These are phyloP conservation scores for Phalacrocorax aristotelis DNA, from an alignment of 2,113 vertebrate genomes.

Conservation along the genomic window DNA sequence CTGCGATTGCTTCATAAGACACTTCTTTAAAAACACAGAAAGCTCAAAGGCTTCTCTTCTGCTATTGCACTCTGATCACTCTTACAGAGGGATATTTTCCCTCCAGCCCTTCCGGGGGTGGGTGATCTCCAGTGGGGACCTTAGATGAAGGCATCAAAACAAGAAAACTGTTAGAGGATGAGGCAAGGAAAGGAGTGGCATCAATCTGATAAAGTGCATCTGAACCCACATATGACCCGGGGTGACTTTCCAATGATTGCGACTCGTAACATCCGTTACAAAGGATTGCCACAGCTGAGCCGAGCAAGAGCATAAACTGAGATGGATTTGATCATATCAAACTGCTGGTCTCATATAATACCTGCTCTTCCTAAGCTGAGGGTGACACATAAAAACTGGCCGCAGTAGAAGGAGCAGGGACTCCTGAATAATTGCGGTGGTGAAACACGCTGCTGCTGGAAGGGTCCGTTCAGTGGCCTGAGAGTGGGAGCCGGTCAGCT, in stretches of 20 bases:
- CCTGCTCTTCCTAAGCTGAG: neutral
- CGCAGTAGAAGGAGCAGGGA: neutral
- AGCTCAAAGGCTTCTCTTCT: neutral
- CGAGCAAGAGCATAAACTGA: neutral
- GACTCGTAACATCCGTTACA: neutral
- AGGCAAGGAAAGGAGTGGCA: neutral
- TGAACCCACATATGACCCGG: neutral
- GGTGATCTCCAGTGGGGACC: neutral
- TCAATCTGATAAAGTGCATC: neutral
- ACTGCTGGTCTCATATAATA: neutral
- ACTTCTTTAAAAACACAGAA: neutral
- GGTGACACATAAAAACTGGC: neutral
- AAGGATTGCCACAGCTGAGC: neutral
- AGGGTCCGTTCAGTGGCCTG: neutral
- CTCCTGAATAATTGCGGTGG: neutral
- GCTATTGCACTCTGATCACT: neutral
- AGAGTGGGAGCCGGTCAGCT: neutral
- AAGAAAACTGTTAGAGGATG: neutral
- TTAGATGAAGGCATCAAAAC: neutral
- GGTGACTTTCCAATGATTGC: neutral
- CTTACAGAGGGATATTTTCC: neutral
- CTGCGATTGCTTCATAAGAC: neutral
- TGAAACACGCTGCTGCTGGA: neutral
- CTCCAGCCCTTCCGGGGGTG: neutral
- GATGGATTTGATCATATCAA: neutral